Evolutionary conservation across 2,888 invertebrate genomes (phyloP).

Genomic region (Seira sanloemensis): DNA sequence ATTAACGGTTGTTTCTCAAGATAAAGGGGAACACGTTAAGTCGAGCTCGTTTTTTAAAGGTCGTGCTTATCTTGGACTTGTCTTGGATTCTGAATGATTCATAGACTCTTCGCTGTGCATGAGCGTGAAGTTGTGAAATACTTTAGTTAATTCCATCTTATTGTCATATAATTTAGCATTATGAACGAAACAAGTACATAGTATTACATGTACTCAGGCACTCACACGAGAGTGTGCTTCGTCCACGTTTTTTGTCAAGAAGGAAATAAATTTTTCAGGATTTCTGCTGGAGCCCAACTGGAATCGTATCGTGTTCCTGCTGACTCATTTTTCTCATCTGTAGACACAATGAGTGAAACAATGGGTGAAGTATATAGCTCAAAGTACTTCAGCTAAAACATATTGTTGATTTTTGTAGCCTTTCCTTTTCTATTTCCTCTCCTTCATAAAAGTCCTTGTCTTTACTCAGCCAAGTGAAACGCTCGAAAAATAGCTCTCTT

Average conservation of each 20-base stretch:
- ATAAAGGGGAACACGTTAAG: too few species aligned
- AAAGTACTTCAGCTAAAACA: too few species aligned
- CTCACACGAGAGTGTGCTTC: too few species aligned
- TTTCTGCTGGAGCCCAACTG: neutral
- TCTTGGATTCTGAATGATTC: neutral
- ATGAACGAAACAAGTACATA: neutral
- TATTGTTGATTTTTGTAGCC: too few species aligned
- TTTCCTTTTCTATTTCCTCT: neutral
- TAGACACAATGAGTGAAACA: neutral
- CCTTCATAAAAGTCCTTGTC: neutral
- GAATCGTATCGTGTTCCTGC: neutral
- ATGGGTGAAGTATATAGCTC: neutral
- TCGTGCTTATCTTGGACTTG: neutral
- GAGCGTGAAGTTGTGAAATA: neutral
- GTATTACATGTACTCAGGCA: neutral
- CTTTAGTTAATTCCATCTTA: neutral
- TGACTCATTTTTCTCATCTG: neutral
- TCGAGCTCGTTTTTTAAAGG: neutral
- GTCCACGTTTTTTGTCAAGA: neutral
- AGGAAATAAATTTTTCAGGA: neutral
- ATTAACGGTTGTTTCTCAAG: neutral
- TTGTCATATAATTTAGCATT: neutral
- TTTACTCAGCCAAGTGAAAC: conserved; percentile 23
- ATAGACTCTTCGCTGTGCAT: too few species aligned
- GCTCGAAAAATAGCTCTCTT: neutral